These are phyloP conservation scores for Porites evermanni DNA, from an alignment of 92 coral and sea anemone genomes.

Conservation along the genomic window DNA sequence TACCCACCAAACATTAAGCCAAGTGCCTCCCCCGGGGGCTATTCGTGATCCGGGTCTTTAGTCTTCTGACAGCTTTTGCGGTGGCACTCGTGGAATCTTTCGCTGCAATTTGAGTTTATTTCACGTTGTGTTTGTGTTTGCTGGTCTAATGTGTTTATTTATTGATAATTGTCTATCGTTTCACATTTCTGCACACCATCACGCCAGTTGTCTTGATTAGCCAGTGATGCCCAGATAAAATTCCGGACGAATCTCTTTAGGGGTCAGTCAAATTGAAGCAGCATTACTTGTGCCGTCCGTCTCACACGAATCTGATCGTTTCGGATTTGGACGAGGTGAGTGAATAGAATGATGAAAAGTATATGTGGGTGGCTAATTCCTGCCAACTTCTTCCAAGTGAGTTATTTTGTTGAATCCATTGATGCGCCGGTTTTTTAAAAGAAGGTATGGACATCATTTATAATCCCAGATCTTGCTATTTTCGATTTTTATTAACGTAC, in stretches of 20 bases:
- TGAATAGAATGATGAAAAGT: no score
- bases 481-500: no score
- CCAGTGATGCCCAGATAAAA: conserved; percentile 24
- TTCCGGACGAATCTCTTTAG: conserved; percentile 6
- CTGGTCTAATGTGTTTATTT: conserved; percentile 25
- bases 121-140: not conserved
- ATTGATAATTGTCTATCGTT: conserved; percentile 26
- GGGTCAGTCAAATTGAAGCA: not conserved
- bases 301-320: not conserved
- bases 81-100: not conserved
- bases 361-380: not conserved
- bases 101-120: not conserved
- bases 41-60: no score
- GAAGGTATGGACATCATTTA: not conserved
- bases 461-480: no score
- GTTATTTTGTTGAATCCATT: not conserved
- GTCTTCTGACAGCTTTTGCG: not conserved
- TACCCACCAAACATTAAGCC: no score
- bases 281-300: not conserved
- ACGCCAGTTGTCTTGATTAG: conserved; percentile 2
- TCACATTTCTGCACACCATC: conserved; percentile 23
- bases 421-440: not conserved
- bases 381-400: not conserved
- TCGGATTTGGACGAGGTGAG: not conserved
- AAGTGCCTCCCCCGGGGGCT: no score